Evolutionary conservation across 2,797 vertebrate species (phyloP), one percentile per base, ranked within the genome.

Genomic region (Crossoptilon crossoptilon): DNA sequence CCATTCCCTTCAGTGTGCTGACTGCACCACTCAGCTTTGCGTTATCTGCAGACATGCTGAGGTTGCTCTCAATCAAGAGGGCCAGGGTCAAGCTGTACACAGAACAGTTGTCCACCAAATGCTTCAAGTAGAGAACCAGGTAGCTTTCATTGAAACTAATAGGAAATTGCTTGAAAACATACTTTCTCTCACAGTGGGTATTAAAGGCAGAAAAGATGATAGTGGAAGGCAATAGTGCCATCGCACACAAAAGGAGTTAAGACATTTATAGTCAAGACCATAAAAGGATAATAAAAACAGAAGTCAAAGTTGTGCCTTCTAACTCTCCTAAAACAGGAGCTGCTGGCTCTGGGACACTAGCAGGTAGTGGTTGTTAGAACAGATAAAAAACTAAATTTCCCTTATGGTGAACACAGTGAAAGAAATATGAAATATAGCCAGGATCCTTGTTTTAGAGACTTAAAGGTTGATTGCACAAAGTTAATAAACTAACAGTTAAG

Each of bases 331-430:
- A 74, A 48, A 33, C 9, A 84, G 29, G n/a, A 11, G 55, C 3
- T 53, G 5, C 8, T 12, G 2, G 4, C n/a, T 1, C 11, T 77
- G 55, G 6, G 21, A 3, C 2, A 62, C 4, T 43, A n/a, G 59
- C 63, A 68, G 11, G 5, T 11, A 51, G 2, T 16, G 14, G 58
- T 59, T 14, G 14, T 12, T 85, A 21, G 56, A 73, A 18, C 10
- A 29, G 26, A 55, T 26, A 81, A 77, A 51, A 78, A 69, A 49
- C 29, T 33, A 31, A 70, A 33, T 41, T 31, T 75, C 18, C 24
- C 7, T 79, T 78, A 8, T 37, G 14, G 35, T 58, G 16, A 58
- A 12, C 3, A 58, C 75, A 69, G 37, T 27, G 51, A 53, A 89
- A 87, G 9, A 72, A 59, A 58, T 35, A 73, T 6, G 5, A 55